Conservation (phyloP, 2,888 invertebrate genomes). For the Hirtodrosophila alboralis region DNA sequence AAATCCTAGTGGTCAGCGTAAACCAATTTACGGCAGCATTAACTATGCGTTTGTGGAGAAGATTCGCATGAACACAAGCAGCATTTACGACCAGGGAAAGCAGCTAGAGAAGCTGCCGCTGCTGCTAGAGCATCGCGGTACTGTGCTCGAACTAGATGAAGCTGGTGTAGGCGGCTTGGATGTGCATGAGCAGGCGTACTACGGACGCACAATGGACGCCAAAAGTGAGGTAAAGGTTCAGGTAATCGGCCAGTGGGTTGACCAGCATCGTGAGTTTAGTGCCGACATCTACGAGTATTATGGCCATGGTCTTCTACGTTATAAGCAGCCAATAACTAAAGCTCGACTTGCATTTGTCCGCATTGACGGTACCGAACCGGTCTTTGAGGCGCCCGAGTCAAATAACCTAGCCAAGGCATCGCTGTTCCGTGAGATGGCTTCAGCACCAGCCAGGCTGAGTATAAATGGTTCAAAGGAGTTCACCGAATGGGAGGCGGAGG, state of each 20-base stretch:
- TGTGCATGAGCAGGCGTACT: slow-evolving; percentile 77
- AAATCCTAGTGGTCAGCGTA: slow-evolving; percentile 72
- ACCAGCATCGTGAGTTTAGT: slow-evolving; percentile 73
- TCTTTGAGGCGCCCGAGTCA: slow-evolving; percentile 72
- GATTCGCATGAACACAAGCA: slow-evolving; percentile 67
- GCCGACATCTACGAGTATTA: slow-evolving; percentile 81
- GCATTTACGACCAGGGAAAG: slow-evolving; percentile 42
- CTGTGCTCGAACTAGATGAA: slow-evolving; percentile 70
- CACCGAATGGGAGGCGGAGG: slow-evolving; percentile 52
- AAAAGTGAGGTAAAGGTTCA: slow-evolving; percentile 75
- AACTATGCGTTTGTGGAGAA: slow-evolving; percentile 79
- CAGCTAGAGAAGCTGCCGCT: slow-evolving; percentile 66
- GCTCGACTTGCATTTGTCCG: slow-evolving; percentile 67
- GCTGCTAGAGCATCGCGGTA: slow-evolving; percentile 74
- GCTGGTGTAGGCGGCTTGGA: slow-evolving; percentile 77
- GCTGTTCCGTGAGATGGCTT: slow-evolving; percentile 44
- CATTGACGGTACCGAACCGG: slow-evolving; percentile 80
- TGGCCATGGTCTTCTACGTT: slow-evolving; percentile 74
- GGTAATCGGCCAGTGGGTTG: slow-evolving; percentile 81
- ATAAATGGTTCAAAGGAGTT: slow-evolving; percentile 24
- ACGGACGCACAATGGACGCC: slow-evolving; percentile 79
- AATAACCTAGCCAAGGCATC: slow-evolving; percentile 64
- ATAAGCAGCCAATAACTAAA: slow-evolving; percentile 58
- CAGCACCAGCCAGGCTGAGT: slow-evolving; percentile 38
- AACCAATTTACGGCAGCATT: slow-evolving; percentile 79